phyloP scores from a whole-genome alignment of 2,888 invertebrate species.

The Dolomedes plantarius region DNA sequence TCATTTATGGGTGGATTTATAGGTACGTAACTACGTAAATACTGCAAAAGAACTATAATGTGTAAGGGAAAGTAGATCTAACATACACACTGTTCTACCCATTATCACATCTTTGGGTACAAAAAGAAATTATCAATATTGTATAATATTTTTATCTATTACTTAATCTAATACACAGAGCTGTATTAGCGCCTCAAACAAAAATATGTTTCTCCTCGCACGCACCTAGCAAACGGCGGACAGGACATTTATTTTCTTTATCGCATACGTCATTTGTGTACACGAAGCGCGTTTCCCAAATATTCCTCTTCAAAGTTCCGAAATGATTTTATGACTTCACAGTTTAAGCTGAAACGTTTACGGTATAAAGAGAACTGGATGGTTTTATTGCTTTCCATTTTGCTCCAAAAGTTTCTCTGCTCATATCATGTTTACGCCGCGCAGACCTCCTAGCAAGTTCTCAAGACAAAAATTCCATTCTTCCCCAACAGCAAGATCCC shows the following conservation, averaged over 20 bases:
- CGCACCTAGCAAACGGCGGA: neutral
- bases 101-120: too few relatives aligned
- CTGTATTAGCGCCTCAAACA: too few relatives aligned
- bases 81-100: too few relatives aligned
- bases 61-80: too few relatives aligned
- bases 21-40: too few relatives aligned
- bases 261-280: neutral
- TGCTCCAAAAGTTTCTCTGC: neutral
- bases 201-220: too few relatives aligned
- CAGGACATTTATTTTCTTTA: neutral
- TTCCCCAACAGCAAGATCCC: neutral
- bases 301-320: slow-evolving; percentile 15
- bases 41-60: too few relatives aligned
- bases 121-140: too few relatives aligned
- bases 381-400: slow-evolving; percentile 8
- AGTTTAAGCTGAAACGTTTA: slow-evolving; percentile 9
- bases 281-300: neutral
- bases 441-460: slow-evolving; percentile 2
- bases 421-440: slow-evolving; percentile 2
- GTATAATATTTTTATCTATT: too few relatives aligned
- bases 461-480: slow-evolving; percentile 11
- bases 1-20: too few relatives aligned
- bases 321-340: slow-evolving; percentile 12
- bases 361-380: neutral
- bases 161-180: too few relatives aligned